Evolutionary conservation across 2,113 vertebrate genomes (phyloP).

Genomic region (Entomyzon cyanotis): DNA sequence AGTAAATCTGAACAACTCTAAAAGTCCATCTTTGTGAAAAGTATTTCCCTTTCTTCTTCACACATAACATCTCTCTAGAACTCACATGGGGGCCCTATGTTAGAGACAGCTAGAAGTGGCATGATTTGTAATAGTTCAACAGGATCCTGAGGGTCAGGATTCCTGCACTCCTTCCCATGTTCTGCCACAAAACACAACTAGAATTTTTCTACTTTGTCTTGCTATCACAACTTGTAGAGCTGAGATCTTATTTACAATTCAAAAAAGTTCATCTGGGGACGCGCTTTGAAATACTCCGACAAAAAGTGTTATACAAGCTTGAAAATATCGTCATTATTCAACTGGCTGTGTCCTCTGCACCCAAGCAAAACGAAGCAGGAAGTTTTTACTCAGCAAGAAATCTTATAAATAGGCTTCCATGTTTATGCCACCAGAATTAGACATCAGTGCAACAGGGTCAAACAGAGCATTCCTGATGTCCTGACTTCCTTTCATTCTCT

Average conservation of each 20-base stretch:
- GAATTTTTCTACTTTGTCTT: neutral
- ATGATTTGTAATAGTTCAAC: neutral
- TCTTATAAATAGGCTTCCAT: neutral
- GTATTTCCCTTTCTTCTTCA: neutral
- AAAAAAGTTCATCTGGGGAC: neutral
- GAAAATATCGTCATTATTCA: neutral
- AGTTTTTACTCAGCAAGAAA: neutral
- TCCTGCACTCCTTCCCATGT: neutral
- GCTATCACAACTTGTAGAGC: neutral
- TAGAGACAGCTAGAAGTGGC: neutral
- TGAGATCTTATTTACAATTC: neutral
- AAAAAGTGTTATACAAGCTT: neutral
- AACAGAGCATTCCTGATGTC: neutral
- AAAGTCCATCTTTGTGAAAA: neutral
- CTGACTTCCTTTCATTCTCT: neutral
- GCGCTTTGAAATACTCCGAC: neutral
- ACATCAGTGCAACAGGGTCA: neutral
- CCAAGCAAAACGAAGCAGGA: neutral
- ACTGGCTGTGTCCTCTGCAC: neutral
- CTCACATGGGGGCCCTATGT: neutral
- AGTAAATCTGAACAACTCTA: neutral
- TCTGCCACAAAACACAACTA: neutral
- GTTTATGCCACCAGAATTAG: neutral
- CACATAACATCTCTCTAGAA: neutral
- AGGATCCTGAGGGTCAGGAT: neutral